Evolutionary conservation across 2,113 vertebrate genomes (phyloP).

Genomic region (Grammomys surdaster): DNA sequence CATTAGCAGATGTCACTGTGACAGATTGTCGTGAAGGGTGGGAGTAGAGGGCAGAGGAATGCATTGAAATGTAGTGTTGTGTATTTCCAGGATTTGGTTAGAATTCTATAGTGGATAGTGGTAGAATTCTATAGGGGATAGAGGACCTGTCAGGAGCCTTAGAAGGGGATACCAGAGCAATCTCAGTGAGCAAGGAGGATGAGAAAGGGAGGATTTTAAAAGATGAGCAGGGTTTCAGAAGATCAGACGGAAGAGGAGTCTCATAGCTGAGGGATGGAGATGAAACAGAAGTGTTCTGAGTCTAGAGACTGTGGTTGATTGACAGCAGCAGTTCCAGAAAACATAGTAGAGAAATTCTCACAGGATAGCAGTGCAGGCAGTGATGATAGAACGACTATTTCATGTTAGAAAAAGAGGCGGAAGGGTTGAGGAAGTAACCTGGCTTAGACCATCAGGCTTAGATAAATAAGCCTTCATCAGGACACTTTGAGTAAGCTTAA

Average conservation of each 20-base stretch:
- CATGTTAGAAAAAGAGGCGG: background rate
- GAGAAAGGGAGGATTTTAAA: background rate
- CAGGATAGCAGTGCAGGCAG: background rate
- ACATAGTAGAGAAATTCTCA: background rate
- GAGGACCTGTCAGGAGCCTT: background rate
- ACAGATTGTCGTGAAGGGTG: background rate
- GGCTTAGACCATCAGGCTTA: background rate
- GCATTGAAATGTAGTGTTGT: background rate
- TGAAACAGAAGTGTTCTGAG: background rate
- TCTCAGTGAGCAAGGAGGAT: background rate
- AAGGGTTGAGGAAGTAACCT: background rate
- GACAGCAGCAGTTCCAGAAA: background rate
- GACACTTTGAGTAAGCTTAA: slow-evolving; percentile 1
- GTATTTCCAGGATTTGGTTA: background rate
- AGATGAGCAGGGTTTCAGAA: background rate
- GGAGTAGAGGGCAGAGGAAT: background rate
- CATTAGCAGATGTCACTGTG: background rate
- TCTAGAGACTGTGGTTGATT: background rate
- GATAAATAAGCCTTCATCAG: background rate
- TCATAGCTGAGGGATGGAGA: background rate
- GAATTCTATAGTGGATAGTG: too few species aligned
- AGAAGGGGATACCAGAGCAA: background rate
- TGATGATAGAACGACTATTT: background rate
- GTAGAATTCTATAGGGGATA: background rate
- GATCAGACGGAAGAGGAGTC: background rate